A percentile compares a stretch with the other conserved stretches of the same genome.
These are phyloP conservation scores for Halichoerus grypus DNA, from an alignment of 2,113 vertebrate genomes.

Conservation along the genomic window DNA sequence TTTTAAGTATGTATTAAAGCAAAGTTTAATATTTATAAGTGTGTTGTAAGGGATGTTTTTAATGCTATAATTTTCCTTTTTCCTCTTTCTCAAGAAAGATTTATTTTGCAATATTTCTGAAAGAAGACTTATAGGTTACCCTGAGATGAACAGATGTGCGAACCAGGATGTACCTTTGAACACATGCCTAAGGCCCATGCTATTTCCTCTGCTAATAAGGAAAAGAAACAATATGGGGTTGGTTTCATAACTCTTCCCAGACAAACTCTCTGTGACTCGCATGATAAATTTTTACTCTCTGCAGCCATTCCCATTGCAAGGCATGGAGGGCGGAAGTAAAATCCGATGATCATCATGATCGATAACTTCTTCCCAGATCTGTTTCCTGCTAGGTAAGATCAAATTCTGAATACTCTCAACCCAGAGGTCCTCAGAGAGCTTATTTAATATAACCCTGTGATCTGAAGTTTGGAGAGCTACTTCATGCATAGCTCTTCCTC, in stretches of 20 bases:
- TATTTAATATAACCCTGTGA: not conserved
- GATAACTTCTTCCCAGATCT: not conserved
- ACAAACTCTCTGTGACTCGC: not conserved
- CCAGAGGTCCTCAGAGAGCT: not conserved
- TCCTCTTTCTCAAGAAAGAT: not conserved
- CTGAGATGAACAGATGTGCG: not conserved
- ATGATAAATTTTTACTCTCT: not conserved
- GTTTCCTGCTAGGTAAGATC: not conserved
- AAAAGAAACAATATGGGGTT: not conserved
- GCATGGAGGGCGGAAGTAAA: not conserved
- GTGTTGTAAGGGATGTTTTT: not conserved
- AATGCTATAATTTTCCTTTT: not conserved
- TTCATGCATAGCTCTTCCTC: not conserved
- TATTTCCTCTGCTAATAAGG: slow-evolving; percentile 7
- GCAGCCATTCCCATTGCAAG: fast-evolving
- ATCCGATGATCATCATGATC: too few relatives aligned
- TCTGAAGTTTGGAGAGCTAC: not conserved
- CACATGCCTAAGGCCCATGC: not conserved
- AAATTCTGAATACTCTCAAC: not conserved
- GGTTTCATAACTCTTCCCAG: not conserved
- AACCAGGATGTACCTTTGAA: not conserved
- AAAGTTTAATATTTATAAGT: not conserved
- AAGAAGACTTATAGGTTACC: not conserved
- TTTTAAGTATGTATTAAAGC: not conserved
- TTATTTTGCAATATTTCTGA: slow-evolving; percentile 49